Conservation (phyloP, 2,797 vertebrate species). For the Muraenolepis orangiensis region DNA sequence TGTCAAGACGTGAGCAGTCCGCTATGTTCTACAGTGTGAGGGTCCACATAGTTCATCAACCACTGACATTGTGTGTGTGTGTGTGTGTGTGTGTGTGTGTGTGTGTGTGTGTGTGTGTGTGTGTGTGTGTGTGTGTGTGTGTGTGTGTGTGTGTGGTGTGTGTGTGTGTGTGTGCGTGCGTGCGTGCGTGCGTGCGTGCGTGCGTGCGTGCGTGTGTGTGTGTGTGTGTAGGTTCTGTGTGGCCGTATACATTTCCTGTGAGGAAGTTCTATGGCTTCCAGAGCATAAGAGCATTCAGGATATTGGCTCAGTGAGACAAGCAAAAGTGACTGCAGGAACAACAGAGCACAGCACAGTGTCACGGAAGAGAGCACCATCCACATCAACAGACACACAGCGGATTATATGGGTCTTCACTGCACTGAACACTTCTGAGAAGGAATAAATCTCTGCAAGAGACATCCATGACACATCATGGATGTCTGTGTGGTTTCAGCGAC, state of each 20-base stretch:
- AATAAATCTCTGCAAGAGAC: background rate
- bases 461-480: background rate
- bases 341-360: slow-evolving; percentile 6
- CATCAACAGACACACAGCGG: too few species aligned
- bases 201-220: too few species aligned
- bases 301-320: slow-evolving; percentile 46
- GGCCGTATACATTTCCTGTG: too few species aligned
- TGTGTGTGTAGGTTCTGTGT: too few species aligned
- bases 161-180: too few species aligned
- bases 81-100: too few species aligned
- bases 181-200: too few species aligned
- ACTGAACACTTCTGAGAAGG: background rate
- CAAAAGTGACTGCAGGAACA: slow-evolving; percentile 61
- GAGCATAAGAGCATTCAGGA: background rate
- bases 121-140: too few species aligned
- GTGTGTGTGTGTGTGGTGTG: too few species aligned
- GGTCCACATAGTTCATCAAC: background rate
- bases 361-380: background rate
- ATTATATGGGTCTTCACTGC: background rate
- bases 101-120: too few species aligned
- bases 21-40: background rate
- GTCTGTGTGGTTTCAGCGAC: background rate
- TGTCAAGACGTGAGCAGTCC: background rate
- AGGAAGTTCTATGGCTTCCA: too few species aligned
- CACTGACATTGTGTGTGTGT: too few species aligned